Percentiles rank a stretch among this genome's conserved stretches.
These are phyloP conservation scores for Drosophila athabasca DNA, from an alignment of 1,140 invertebrate genomes.

Conservation along the genomic window DNA sequence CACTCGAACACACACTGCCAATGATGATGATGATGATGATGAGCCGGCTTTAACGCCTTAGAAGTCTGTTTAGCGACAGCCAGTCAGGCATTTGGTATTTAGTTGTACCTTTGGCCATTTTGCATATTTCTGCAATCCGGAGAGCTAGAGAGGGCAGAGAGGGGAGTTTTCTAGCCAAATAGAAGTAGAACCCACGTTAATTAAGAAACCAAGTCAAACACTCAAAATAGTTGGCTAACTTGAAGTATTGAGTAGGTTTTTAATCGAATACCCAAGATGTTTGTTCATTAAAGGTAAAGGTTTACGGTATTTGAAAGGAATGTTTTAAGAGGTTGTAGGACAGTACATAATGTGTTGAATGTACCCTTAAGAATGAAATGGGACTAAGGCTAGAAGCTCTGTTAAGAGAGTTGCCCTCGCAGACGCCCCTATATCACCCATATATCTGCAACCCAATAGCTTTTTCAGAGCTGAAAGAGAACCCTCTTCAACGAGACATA, in stretches of 20 bases:
- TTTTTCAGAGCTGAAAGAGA: too few species aligned
- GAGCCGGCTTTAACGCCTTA: constrained; percentile 33
- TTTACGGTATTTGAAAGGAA: too few species aligned
- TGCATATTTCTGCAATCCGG: constrained; percentile 25
- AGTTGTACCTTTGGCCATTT: constrained; percentile 1
- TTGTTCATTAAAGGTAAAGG: neutral
- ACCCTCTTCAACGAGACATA: too few species aligned
- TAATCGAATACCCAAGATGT: constrained; percentile 1
- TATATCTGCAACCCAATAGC: too few species aligned
- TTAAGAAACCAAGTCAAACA: constrained; percentile 40
- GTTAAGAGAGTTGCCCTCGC: too few species aligned
- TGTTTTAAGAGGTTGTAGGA: too few species aligned
- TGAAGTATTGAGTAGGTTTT: neutral
- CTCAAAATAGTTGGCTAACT: constrained; percentile 20
- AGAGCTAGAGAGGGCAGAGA: constrained; percentile 26
- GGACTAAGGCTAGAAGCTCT: too few species aligned
- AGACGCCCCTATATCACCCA: too few species aligned
- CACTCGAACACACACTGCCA: neutral
- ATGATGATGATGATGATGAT: constrained; percentile 22
- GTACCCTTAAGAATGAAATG: too few species aligned
- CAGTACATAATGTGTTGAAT: too few species aligned
- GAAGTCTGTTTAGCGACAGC: constrained; percentile 17
- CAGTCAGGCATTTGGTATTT: constrained; percentile 35
- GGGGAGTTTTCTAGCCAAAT: neutral
- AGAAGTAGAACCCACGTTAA: constrained; percentile 27